Evolutionary conservation across 2,888 invertebrate genomes (phyloP), one percentile per base, ranked within the genome.

Genomic region (Temnothorax ravouxi): DNA sequence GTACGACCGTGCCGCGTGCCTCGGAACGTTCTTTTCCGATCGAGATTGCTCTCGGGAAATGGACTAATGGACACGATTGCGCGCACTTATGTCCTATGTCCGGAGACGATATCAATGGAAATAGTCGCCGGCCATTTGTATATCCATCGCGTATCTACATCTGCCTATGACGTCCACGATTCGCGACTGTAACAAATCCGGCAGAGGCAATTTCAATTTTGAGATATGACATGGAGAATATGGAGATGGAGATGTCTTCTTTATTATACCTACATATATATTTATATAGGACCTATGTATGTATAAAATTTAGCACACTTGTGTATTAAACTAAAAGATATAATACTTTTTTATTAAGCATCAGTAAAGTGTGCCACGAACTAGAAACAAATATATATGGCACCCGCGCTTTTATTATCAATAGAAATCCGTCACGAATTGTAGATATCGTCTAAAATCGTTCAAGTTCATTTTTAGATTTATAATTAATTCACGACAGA

Each of bases 151-250:
- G 44, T 64, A 64, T 13, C 21, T 56, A 2, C 25, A 64, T 13
- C 21, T 56, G 25, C 25, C 2, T 25, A 25, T 79, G 69, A 69
- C 56, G 69, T 41, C 59, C 29, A 3, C 29, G 29, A 29, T 29
- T 29, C 29, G 29, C 29, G 29, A 29, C 29, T 29, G 29, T 29
- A 3, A 29, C 29, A 1, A 69, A 41, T 76, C 44, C 13, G 52
- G 11, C 75, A 38, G 61, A 34, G 15, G n/a, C 41, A 15, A 47
- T 79, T 56, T 79, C 69, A 13, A 44, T 76, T 76, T 59, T 44
- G 29, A 47, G 3, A 64, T 41, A 0, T 38, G 29, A 29, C 29
- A 29, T 29, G 29, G 29, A 29, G 29, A 29, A 29, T 29, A 56
- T 29, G 25, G 25, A 72, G 38, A 72, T 5, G 34, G 25, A 41